A percentile compares a stretch with the other conserved stretches of the same genome.
phyloP scores from a whole-genome alignment of 2,797 vertebrate species.

The Staurois parvus region DNA sequence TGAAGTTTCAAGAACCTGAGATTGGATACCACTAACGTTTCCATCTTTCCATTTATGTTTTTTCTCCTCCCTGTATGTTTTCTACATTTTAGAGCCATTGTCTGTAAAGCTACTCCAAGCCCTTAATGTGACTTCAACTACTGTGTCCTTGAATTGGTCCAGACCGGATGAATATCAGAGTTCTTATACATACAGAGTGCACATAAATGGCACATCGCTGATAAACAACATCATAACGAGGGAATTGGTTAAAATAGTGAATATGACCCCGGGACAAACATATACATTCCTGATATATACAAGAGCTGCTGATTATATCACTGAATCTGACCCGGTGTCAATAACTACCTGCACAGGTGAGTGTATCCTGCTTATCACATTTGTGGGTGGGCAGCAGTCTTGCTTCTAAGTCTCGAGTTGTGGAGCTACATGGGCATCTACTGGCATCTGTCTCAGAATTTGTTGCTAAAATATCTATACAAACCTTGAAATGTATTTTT shows the following conservation, averaged over 20 bases:
- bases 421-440: too few species aligned
- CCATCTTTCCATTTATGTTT: too few species aligned
- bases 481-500: too few species aligned
- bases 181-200: background rate
- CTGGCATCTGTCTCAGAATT: too few species aligned
- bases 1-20: too few species aligned
- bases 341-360: slow-evolving; percentile 24
- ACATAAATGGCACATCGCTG: background rate
- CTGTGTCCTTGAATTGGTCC: background rate
- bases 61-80: background rate
- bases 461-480: too few species aligned
- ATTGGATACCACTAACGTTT: too few species aligned
- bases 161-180: slow-evolving; percentile 10
- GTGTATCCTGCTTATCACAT: too few species aligned
- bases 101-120: background rate
- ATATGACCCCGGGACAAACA: slow-evolving; percentile 50
- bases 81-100: background rate
- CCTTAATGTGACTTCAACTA: background rate
- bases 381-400: too few species aligned
- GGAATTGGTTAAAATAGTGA: slow-evolving; percentile 18
- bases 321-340: slow-evolving; percentile 10
- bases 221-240: slow-evolving; percentile 5
- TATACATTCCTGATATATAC: slow-evolving; percentile 62
- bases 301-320: slow-evolving; percentile 16
- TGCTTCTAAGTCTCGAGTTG: too few species aligned